Percentiles rank a stretch among this genome's conserved stretches.
Evolutionary conservation across 2,888 invertebrate species (phyloP).

Genomic region (Sinodicranocentrus sp.): DNA sequence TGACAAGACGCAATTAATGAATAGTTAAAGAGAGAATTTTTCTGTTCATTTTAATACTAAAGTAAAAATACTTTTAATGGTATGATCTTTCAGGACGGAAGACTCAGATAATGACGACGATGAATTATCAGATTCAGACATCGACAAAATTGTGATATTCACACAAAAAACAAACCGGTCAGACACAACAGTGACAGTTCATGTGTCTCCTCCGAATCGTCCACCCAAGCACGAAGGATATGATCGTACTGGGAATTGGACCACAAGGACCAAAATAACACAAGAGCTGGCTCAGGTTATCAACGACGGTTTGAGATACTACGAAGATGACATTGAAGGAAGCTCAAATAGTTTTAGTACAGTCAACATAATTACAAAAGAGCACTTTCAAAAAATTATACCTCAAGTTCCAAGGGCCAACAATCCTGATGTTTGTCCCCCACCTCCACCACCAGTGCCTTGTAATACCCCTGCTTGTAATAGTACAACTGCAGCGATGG

Average conservation of each 20-base stretch:
- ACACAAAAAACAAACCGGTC: slow-evolving; percentile 84
- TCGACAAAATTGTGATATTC: too few species aligned
- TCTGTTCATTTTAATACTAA: too few species aligned
- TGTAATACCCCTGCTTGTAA: slow-evolving; percentile 73
- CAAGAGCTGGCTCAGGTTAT: slow-evolving; percentile 97
- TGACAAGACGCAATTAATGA: too few species aligned
- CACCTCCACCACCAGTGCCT: slow-evolving; percentile 78
- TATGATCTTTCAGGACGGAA: too few species aligned
- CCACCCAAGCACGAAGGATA: slow-evolving; percentile 91
- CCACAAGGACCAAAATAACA: slow-evolving; percentile 94
- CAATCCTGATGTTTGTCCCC: slow-evolving; percentile 87
- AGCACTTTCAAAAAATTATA: slow-evolving; percentile 88
- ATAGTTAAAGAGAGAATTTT: too few species aligned
- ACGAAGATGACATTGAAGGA: slow-evolving; percentile 90
- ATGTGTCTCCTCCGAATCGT: slow-evolving; percentile 78
- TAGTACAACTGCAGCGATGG: slow-evolving; percentile 28
- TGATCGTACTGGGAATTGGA: slow-evolving; percentile 94
- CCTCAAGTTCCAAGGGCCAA: too few species aligned
- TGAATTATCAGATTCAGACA: too few species aligned
- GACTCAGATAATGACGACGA: too few species aligned
- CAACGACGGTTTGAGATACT: slow-evolving; percentile 96
- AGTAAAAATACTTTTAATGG: too few species aligned
- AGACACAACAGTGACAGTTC: slow-evolving; percentile 36
- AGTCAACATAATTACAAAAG: slow-evolving; percentile 92
- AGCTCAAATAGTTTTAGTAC: slow-evolving; percentile 63